Base-by-base conservation (phyloP, 2,888 invertebrate species). In the Trichogramma dendrolimi region DNA sequence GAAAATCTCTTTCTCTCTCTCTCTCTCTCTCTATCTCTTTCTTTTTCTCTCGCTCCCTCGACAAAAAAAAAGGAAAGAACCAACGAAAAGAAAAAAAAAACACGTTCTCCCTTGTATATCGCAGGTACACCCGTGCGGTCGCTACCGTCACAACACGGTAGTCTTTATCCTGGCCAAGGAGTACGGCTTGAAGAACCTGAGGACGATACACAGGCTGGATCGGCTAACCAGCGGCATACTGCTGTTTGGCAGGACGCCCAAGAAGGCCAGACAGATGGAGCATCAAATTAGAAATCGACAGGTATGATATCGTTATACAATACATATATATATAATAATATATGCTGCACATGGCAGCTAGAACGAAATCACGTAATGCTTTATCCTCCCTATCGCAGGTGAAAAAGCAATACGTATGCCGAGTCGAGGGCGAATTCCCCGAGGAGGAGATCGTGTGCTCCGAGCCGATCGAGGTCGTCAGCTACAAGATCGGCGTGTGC, bases 71-170 rank as follows among this genome's bases (percentile, higher is more conserved):
- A 5, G 8, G 10, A 8, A 11, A 27, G 5, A 10, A 42, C 8
- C 14, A 47, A 42, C 41, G 8, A 10, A 52, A 41, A 40, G 51
- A 52, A 39, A 27, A 41, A 5, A 6, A 52, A 5, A 10, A 41
- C 39, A 11, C 14, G 49, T 11, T 5, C 5, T 41, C 6, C 41
- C 8, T 53, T 11, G 14, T 4, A 57, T 49, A 42, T 76, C 77
- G n/a, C 82, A 95, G 94, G 94, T 95, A 64, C 98, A 99, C 81
- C 97, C 98, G 4, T 98, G 98, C 80, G 99, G 99, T 65, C 86
- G 97, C 75, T 99, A 98, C 82, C 86, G 96, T 58, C 94, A 96
- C 83, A 99, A 99, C 82, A 95, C 96, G 6, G 92, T 99, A 67
- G 91, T 94, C 60, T 96, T 94, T 80, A 96, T 98, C 73, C 85